Base-by-base conservation (phyloP, 37 sponge, comb jelly and placozoan species). In the Hexactinellida sp. region DNA sequence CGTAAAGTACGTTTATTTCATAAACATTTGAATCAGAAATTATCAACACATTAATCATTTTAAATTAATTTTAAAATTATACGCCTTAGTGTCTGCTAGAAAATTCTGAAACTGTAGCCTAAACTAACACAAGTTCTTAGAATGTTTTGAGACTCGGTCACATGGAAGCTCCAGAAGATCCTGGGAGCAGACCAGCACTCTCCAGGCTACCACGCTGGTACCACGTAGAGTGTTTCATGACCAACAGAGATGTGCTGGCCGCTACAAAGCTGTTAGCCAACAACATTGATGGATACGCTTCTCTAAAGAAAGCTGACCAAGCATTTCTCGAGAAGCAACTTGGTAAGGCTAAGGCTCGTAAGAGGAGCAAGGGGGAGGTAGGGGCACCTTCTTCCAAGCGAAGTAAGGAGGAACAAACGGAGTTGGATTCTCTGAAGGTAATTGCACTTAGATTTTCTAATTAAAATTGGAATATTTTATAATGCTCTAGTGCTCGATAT, bases 151-250 rank as follows among this genome's bases (percentile, higher is more conserved):
- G 94, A 36, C 83, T 94, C 23, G 92, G 89, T 19, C 89, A 90
- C 82, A 90, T 93, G 92, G 83, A 82, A 54, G 84, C 89, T 35
- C 85, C 94, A 47, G 90, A 88, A n/a, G 84, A 86, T 21, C 82
- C 36, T 9, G 89, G 76, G 36, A 10, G 85, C 28, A 82, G 41
- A 21, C 38, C 47, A 30, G 83, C 38, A 37, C 63, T 38, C 0
- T 83, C 85, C 13, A 82, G 37, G 3, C 76, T 90, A 28, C 92
- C 94, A 30, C 37, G 84, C 24, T 94, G 94, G 94, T 86, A 91
- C 38, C 94, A 94, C 85, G 90, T 91, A 21, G 90, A 90, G 71
- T 94, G 94, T 85, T 91, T 94, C 90, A 51, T 90, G 51, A 24
- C 71, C 25, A 54, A 38, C 7, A 10, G 55, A 21, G 87, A 91